Evolutionary conservation across 2,797 vertebrate species (phyloP).

Genomic region (Falco peregrinus): DNA sequence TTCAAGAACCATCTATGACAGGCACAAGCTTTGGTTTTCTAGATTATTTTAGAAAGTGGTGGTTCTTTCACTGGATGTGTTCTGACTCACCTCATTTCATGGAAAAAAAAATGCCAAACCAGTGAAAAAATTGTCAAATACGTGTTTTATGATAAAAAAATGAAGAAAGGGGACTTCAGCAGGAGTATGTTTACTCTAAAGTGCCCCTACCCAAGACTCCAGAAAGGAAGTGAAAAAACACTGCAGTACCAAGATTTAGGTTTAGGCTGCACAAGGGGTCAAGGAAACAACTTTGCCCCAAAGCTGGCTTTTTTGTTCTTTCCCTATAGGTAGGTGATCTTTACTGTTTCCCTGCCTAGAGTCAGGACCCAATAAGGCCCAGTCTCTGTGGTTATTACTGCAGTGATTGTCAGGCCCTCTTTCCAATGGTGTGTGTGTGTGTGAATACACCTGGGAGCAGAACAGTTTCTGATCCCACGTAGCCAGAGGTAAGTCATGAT

Average conservation of each 20-base stretch:
- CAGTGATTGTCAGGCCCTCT: neutral
- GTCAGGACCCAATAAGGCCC: neutral
- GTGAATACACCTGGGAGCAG: neutral
- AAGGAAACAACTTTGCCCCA: neutral
- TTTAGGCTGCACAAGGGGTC: neutral
- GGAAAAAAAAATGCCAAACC: neutral
- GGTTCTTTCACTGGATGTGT: neutral
- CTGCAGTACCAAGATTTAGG: neutral
- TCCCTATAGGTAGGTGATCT: neutral
- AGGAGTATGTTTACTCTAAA: neutral
- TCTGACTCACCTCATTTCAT: neutral
- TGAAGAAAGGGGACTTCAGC: neutral
- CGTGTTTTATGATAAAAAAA: neutral
- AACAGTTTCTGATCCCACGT: neutral
- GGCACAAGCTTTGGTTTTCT: neutral
- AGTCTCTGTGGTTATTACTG: neutral
- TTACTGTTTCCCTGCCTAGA: neutral
- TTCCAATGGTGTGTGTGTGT: neutral
- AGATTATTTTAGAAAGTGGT: neutral
- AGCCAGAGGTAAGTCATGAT: rapidly evolving
- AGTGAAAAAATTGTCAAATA: neutral
- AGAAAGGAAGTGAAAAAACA: neutral
- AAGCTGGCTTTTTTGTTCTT: neutral
- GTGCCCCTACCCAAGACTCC: neutral
- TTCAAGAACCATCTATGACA: neutral